Conservation (phyloP, 2,797 vertebrate genomes). For the Typhlichthys eigenmanni region DNA sequence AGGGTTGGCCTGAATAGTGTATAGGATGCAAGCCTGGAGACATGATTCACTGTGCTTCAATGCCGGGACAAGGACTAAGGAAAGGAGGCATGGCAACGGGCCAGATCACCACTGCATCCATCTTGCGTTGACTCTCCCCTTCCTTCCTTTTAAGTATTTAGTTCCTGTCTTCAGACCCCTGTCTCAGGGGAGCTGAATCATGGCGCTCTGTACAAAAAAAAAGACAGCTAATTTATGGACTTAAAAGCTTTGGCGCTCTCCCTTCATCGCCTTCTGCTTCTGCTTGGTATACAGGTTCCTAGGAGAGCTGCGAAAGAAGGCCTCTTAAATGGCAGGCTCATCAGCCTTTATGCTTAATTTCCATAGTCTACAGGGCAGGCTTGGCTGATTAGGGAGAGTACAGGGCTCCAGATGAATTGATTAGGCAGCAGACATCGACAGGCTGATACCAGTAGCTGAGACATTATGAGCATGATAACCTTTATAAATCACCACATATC, state of each 20-base stretch:
- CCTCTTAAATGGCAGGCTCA: slow-evolving; percentile 32
- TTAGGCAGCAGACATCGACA: slow-evolving; percentile 30
- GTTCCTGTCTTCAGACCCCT: slow-evolving; percentile 44
- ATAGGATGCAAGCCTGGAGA: too few relatives aligned
- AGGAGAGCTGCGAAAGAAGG: slow-evolving; percentile 34
- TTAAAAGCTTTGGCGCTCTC: slow-evolving; percentile 50
- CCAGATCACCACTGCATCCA: slow-evolving; percentile 36
- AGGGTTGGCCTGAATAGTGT: not conserved
- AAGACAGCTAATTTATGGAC: slow-evolving; percentile 56
- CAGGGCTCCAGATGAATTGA: slow-evolving; percentile 51
- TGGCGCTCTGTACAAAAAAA: slow-evolving; percentile 40
- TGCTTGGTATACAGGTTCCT: slow-evolving; percentile 41
- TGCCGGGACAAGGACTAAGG: slow-evolving; percentile 6
- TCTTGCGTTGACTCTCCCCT: slow-evolving; percentile 26
- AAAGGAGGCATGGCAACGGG: slow-evolving; percentile 32
- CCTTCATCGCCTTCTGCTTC: slow-evolving; percentile 34
- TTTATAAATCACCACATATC: slow-evolving; percentile 19
- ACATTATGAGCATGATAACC: slow-evolving; percentile 21
- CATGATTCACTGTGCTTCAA: too few relatives aligned
- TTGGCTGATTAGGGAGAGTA: slow-evolving; percentile 44
- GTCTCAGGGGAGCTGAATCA: slow-evolving; percentile 34
- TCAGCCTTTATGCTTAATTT: slow-evolving; percentile 40
- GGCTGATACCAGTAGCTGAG: slow-evolving; percentile 25
- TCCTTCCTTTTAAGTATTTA: slow-evolving; percentile 39
- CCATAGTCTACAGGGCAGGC: slow-evolving; percentile 19